Conservation (phyloP, 2,797 vertebrate species). For the Cossypha caffra region DNA sequence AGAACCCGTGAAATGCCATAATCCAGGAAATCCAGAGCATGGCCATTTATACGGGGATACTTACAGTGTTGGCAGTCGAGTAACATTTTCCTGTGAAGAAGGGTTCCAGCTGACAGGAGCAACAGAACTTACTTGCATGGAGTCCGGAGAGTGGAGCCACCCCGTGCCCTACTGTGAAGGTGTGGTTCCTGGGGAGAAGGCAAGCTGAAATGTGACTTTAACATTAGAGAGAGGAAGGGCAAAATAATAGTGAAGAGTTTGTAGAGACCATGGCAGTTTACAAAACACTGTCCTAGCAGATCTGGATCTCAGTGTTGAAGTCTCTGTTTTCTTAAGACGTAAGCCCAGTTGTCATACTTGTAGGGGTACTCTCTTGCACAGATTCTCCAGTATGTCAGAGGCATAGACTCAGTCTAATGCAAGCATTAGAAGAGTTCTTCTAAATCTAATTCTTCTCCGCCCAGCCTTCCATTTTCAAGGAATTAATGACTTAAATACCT, state of each 20-base stretch:
- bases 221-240: not conserved
- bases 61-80: constrained; percentile 84
- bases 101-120: constrained; percentile 85
- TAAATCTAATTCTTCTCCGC: not conserved
- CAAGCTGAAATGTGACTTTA: not conserved
- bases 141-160: constrained; percentile 85
- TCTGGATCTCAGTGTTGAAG: not conserved
- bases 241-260: not conserved
- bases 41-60: constrained; percentile 80
- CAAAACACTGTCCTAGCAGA: not conserved
- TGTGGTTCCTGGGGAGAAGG: constrained; percentile 34
- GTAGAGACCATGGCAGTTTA: not conserved
- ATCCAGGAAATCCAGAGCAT: constrained; percentile 85
- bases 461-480: not conserved
- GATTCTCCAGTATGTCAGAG: not conserved
- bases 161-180: constrained; percentile 86
- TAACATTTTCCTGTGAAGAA: constrained; percentile 84
- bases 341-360: not conserved
- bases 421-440: not conserved
- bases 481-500: not conserved
- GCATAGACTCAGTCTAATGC: not conserved
- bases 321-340: not conserved
- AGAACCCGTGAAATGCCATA: constrained; percentile 90
- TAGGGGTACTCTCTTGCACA: not conserved
- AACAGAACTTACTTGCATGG: constrained; percentile 79